Base-by-base conservation (phyloP, 2,797 vertebrate species). In the Ficedula albicollis region DNA sequence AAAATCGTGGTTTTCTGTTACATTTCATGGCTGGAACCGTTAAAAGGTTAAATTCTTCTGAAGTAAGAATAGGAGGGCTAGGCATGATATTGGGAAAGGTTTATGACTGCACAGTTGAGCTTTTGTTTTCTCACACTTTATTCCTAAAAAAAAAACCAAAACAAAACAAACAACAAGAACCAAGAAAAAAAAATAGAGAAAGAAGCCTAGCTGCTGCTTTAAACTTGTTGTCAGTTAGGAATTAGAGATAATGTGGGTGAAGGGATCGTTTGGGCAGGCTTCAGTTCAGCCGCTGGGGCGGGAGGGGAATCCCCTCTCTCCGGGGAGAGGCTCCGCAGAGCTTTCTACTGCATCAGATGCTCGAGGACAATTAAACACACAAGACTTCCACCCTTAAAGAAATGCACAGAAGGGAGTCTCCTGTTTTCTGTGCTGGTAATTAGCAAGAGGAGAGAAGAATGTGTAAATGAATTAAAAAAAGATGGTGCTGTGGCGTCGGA, bases 321-420 rank as follows among this genome's bases (percentile, higher is more conserved):
- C 46, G 22, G 46, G 46, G 48, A 49, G 48, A 26, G 48, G 49
- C 51, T 77, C 43, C 10, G 4, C 64, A 18, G 46, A 55, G 91
- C 94, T 92, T 69, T 89, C 68, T 86, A 30, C 73, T 32, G 68
- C 43, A 80, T 94, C 64, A 86, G 93, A 84, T 92, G 88, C 87
- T 87, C 3, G 25, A 48, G 93, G 84, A 91, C 91, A 90, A 94
- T 97, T 91, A 96, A 96, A 95, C 59, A 87, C 86, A 32, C 66
- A 17, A 76, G 85, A 81, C 88, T 94, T 93, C 86, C 94, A 87
- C 66, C 60, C 94, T 80, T 38, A 83, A 92, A 97, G 96, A 97
- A 94, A 96, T 91, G 87, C 92, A 38, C 77, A 23, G 83, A 88
- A 94, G 89, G 93, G 95, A 97, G 89, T 32, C 84, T 93, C 76